A percentile compares a stretch with the other conserved stretches of the same genome.
Evolutionary conservation across 2,797 vertebrate genomes (phyloP).

Genomic region (Amazona finschi): DNA sequence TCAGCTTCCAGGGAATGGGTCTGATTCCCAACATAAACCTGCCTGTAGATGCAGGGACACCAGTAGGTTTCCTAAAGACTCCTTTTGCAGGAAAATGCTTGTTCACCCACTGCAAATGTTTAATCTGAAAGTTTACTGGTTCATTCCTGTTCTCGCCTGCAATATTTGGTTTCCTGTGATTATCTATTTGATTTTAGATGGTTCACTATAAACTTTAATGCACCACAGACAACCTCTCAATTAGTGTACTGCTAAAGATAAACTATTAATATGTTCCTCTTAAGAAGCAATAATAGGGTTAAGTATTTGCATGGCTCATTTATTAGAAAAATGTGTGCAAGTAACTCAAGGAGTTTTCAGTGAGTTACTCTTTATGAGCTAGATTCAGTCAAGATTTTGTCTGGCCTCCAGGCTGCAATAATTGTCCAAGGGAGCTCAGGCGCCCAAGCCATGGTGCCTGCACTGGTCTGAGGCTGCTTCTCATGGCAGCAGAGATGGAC

Average conservation of each 20-base stretch:
- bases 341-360: slow-evolving; percentile 13
- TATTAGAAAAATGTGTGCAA: slow-evolving; percentile 47
- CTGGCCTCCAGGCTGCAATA: slow-evolving; percentile 3
- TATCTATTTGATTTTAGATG: background rate
- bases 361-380: slow-evolving; percentile 16
- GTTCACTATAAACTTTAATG: background rate
- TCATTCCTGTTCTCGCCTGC: background rate
- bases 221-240: background rate
- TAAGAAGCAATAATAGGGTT: slow-evolving; percentile 31
- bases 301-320: slow-evolving; percentile 9
- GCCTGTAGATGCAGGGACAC: background rate
- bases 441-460: background rate
- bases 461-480: background rate
- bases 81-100: background rate
- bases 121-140: background rate
- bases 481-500: background rate
- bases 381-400: slow-evolving; percentile 30
- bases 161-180: background rate
- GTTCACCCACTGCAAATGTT: background rate
- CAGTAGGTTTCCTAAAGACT: background rate
- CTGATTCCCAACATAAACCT: background rate
- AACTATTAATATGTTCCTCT: background rate
- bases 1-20: background rate
- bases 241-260: background rate
- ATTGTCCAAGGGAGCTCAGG: background rate